Evolutionary conservation across 2,888 invertebrate species (phyloP).

Genomic region (Andrena chrysosceles): DNA sequence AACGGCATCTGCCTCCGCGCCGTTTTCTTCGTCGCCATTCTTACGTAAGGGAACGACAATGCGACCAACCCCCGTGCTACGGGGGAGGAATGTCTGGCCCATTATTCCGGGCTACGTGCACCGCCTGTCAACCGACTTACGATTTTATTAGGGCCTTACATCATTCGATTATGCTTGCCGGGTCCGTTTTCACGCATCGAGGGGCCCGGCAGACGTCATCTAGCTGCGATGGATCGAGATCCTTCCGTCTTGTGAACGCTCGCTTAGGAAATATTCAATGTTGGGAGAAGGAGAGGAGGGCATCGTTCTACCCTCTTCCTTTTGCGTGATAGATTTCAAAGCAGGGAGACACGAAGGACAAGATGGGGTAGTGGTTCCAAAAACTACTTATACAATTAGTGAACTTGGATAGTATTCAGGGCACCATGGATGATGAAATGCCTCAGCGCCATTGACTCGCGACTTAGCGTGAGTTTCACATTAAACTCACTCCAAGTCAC

Average conservation of each 20-base stretch:
- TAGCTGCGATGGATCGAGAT: slow-evolving; percentile 29
- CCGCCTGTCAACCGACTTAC: slow-evolving; percentile 82
- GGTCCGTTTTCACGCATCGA: slow-evolving; percentile 63
- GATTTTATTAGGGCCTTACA: slow-evolving; percentile 84
- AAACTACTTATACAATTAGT: too few species aligned
- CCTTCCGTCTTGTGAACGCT: not conserved
- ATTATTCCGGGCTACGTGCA: slow-evolving; percentile 75
- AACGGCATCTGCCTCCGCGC: slow-evolving; percentile 80
- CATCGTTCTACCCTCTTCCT: not conserved
- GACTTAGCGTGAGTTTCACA: too few species aligned
- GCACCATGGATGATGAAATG: too few species aligned
- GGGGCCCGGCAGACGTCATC: slow-evolving; percentile 13
- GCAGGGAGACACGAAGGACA: too few species aligned
- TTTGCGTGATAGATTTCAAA: not conserved
- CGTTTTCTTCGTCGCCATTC: slow-evolving; percentile 78
- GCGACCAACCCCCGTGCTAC: slow-evolving; percentile 70
- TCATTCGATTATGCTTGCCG: slow-evolving; percentile 81
- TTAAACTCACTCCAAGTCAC: too few species aligned
- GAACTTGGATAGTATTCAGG: too few species aligned
- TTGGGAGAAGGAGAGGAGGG: not conserved
- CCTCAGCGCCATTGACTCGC: too few species aligned
- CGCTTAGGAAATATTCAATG: not conserved
- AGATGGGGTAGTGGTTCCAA: too few species aligned
- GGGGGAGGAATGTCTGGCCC: slow-evolving; percentile 79
- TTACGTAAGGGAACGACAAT: slow-evolving; percentile 80